Evolutionary conservation across 2,113 vertebrate species (phyloP).

Genomic region (Hydrolagus affinis): DNA sequence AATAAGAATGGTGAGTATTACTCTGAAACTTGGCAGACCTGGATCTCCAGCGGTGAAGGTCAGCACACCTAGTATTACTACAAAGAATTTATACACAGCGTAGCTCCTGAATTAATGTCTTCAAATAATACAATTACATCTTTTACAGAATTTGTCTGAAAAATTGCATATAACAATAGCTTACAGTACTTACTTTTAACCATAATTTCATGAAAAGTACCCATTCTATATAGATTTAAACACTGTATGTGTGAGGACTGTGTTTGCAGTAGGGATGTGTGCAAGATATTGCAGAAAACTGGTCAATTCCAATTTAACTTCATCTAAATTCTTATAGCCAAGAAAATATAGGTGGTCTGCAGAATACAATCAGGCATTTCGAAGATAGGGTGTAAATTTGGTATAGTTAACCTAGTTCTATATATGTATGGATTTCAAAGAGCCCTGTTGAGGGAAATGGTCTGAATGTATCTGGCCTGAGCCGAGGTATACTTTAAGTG

Average conservation of each 20-base stretch:
- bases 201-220: constrained; percentile 32
- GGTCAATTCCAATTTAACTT: neutral
- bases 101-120: neutral
- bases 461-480: neutral
- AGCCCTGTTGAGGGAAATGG: neutral
- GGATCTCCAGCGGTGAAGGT: neutral
- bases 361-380: neutral
- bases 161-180: constrained; percentile 26
- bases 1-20: constrained; percentile 22
- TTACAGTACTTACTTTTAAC: constrained; percentile 15
- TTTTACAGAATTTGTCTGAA: neutral
- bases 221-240: constrained; percentile 7
- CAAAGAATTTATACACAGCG: constrained; percentile 21
- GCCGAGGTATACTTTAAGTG: neutral
- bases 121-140: neutral
- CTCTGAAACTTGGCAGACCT: constrained; percentile 13
- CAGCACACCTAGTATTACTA: neutral
- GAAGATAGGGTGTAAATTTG: neutral
- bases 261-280: neutral
- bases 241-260: neutral
- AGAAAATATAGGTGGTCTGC: neutral
- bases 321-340: neutral
- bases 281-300: neutral
- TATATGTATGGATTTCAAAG: neutral
- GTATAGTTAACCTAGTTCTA: neutral